A percentile compares a stretch with the other conserved stretches of the same genome.
Evolutionary conservation across 2,113 vertebrate genomes (phyloP).

Genomic region (Danio rerio): GRCz12tu NC_133179.1:9181501-9182000

Average conservation of each 20-base stretch:
- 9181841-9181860: slow-evolving; percentile 18
- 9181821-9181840: slow-evolving; percentile 10
- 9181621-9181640: neutral
- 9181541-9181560: neutral
- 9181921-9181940: slow-evolving; percentile 43
- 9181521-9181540: neutral
- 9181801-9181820: slow-evolving; percentile 34
- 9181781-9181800: neutral
- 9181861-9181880: slow-evolving; percentile 6
- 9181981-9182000: slow-evolving; percentile 8
- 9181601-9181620: neutral
- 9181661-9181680: neutral
- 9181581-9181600: neutral
- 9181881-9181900: slow-evolving; percentile 34
- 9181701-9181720: neutral
- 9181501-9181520: no score
- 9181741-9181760: slow-evolving; percentile 13
- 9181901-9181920: slow-evolving; percentile 56
- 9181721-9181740: slow-evolving; percentile 1
- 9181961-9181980: slow-evolving; percentile 2
- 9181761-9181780: neutral
- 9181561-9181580: neutral
- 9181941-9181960: slow-evolving; percentile 34
- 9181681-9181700: slow-evolving; percentile 7
- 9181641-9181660: neutral